Conservation (phyloP, 2,797 vertebrate genomes). For the Ctenopoma multispine region DNA sequence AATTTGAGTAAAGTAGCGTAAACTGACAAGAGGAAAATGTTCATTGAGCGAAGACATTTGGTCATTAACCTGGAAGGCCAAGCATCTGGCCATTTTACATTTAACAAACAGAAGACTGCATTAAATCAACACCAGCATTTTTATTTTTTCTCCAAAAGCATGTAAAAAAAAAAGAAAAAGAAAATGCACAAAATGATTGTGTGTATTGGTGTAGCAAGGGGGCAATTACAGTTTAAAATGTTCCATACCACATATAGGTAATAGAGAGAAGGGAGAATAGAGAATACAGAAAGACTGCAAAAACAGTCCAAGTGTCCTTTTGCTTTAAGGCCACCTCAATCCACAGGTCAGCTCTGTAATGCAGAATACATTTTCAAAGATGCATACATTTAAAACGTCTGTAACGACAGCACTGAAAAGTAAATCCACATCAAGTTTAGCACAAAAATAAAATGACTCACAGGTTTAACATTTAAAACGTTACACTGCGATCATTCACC, state of each 20-base stretch:
- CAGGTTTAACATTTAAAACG: slow-evolving; percentile 65
- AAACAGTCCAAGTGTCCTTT: slow-evolving; percentile 71
- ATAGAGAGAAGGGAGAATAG: slow-evolving; percentile 57
- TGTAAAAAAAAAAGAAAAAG: slow-evolving; percentile 80
- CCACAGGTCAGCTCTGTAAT: slow-evolving; percentile 80
- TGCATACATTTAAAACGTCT: slow-evolving; percentile 74
- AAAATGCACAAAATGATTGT: slow-evolving; percentile 77
- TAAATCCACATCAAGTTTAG: slow-evolving; percentile 68
- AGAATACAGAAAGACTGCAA: slow-evolving; percentile 52
- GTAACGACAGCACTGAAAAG: slow-evolving; percentile 72
- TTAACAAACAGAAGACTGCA: no score
- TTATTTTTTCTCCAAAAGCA: slow-evolving; percentile 82
- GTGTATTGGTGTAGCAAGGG: slow-evolving; percentile 60
- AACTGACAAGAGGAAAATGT: no score
- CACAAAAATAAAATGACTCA: slow-evolving; percentile 73
- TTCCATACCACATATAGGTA: slow-evolving; percentile 66
- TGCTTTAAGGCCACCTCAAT: slow-evolving; percentile 85
- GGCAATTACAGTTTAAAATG: slow-evolving; percentile 66
- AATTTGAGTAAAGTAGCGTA: no score
- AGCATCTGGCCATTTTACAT: no score
- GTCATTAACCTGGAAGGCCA: no score
- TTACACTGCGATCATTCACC: slow-evolving; percentile 74
- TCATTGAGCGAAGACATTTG: no score
- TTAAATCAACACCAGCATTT: slow-evolving; percentile 82
- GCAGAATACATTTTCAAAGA: slow-evolving; percentile 74